These are phyloP conservation scores for Orchestes rusci DNA, from an alignment of 2,888 invertebrate genomes.

Conservation along the genomic window DNA sequence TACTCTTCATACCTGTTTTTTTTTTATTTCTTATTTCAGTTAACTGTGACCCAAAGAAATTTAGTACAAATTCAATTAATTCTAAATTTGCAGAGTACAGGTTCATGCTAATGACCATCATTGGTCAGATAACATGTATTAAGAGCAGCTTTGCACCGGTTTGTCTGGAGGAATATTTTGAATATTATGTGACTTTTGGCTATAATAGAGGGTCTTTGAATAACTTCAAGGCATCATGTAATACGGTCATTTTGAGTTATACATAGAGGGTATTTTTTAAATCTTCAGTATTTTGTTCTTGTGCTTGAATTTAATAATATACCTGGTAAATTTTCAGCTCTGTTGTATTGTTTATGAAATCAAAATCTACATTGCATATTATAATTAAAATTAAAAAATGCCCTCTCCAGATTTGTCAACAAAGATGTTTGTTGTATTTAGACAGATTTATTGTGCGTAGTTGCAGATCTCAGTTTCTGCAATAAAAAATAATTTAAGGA, in stretches of 20 bases:
- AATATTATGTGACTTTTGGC: constrained; percentile 10
- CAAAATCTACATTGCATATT: no score
- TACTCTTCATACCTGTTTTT: constrained; percentile 22
- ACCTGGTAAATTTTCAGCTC: no score
- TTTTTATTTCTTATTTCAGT: constrained; percentile 7
- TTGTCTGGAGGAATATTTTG: constrained; percentile 17
- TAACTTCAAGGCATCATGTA: constrained; percentile 8
- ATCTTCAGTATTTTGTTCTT: no score
- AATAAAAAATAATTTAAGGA: no score
- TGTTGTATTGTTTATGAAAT: no score
- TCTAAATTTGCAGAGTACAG: constrained; percentile 15
- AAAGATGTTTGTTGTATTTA: constrained; percentile 11
- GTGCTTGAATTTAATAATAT: no score
- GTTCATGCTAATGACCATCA: no score
- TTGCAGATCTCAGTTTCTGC: constrained; percentile 25
- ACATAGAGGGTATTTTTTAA: constrained; percentile 14
- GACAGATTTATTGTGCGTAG: constrained; percentile 20
- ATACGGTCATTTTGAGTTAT: constrained; percentile 12
- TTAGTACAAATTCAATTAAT: constrained; percentile 17
- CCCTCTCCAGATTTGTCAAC: constrained; percentile 11
- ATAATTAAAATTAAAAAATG: constrained; percentile 17
- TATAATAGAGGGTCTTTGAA: constrained; percentile 15
- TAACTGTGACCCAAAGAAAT: constrained; percentile 21
- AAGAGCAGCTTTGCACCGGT: constrained; percentile 22
- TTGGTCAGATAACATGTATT: no score